Evolutionary conservation across 2,797 vertebrate genomes (phyloP).

Genomic region (Merluccius polli): DNA sequence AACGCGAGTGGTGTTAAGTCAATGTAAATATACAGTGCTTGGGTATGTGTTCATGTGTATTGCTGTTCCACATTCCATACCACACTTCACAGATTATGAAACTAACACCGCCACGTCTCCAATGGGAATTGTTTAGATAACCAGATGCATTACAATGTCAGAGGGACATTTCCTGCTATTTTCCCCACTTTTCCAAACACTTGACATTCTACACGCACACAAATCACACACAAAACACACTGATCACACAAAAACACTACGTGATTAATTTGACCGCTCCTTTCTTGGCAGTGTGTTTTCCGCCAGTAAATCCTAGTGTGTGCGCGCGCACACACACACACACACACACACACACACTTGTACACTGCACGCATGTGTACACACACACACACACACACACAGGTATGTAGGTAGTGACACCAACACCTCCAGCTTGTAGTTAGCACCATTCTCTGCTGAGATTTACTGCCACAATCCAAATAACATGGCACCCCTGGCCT

Average conservation of each 20-base stretch:
- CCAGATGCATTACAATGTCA: neutral
- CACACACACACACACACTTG: neutral
- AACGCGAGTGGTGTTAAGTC: no score
- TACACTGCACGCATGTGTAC: conserved; percentile 8
- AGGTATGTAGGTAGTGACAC: neutral
- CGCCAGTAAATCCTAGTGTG: conserved; percentile 60
- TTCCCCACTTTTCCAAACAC: neutral
- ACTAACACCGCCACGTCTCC: neutral
- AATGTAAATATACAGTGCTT: no score
- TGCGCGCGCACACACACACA: conserved; percentile 43
- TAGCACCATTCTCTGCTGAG: neutral
- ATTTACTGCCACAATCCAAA: neutral
- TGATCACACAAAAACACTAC: conserved; percentile 8
- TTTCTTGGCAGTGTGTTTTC: conserved; percentile 54
- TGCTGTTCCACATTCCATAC: no score
- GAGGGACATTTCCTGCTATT: neutral
- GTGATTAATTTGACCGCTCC: conserved; percentile 64
- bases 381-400: conserved; percentile 8
- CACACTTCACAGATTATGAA: neutral
- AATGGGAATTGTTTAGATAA: neutral
- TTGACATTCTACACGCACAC: conserved; percentile 4
- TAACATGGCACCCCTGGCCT: neutral
- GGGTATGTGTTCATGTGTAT: no score
- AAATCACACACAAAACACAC: conserved; percentile 11
- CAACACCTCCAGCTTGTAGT: neutral